phyloP scores from a whole-genome alignment of 2,888 invertebrate species.

The Myathropa florea region DNA sequence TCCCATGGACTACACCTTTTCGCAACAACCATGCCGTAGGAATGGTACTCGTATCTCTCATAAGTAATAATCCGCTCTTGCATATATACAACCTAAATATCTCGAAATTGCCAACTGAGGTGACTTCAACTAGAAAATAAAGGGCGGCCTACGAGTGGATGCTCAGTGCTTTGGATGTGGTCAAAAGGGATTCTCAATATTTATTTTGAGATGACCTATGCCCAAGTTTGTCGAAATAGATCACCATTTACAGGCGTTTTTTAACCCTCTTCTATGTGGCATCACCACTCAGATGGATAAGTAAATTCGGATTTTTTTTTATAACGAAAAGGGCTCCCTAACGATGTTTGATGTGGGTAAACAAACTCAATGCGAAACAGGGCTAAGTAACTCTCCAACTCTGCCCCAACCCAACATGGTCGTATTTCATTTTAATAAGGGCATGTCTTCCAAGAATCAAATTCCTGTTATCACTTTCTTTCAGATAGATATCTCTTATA shows the following conservation, averaged over 20 bases:
- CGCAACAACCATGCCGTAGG: not conserved
- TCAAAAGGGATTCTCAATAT: not conserved
- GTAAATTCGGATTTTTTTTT: not conserved
- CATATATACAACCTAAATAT: not conserved
- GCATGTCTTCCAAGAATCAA: constrained; percentile 18
- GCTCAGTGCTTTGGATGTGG: not conserved
- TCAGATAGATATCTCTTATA: constrained; percentile 3
- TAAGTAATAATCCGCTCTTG: not conserved
- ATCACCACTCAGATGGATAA: not conserved
- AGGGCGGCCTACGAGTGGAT: not conserved
- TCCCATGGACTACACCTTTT: not conserved
- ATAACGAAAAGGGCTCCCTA: not conserved
- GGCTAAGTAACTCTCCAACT: not conserved
- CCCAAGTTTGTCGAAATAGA: not conserved
- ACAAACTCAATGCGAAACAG: not conserved
- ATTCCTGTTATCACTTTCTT: constrained; percentile 24
- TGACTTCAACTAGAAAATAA: not conserved
- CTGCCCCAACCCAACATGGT: not conserved
- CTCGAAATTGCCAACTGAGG: not conserved
- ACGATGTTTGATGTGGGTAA: not conserved
- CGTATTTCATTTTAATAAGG: constrained; percentile 7
- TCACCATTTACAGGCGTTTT: not conserved
- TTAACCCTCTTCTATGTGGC: not conserved
- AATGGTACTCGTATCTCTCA: not conserved
- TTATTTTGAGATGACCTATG: not conserved